Evolutionary conservation across 2,888 invertebrate genomes (phyloP).

Genomic region (Lysandra coridon): DNA sequence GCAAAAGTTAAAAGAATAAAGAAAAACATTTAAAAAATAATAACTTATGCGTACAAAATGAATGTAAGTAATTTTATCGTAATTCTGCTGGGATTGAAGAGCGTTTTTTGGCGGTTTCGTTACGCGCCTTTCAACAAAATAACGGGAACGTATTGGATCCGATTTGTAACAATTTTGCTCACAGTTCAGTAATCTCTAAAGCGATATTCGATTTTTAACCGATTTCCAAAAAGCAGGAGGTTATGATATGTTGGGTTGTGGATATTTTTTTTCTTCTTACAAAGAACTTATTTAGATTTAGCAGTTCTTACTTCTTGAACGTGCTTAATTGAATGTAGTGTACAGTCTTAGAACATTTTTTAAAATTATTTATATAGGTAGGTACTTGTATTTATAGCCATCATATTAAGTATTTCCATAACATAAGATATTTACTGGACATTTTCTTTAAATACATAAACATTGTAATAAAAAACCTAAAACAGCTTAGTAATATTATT

Average conservation of each 20-base stretch:
- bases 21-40: neutral
- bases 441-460: no score
- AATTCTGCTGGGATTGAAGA: neutral
- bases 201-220: neutral
- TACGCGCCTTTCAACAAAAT: slow-evolving; percentile 2
- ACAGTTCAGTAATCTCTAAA: neutral
- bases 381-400: no score
- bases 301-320: no score
- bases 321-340: no score
- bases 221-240: no score
- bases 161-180: slow-evolving; percentile 8
- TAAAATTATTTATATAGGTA: no score
- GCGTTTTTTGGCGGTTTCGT: slow-evolving; percentile 2
- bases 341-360: no score
- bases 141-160: neutral
- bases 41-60: neutral
- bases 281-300: neutral
- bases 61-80: slow-evolving; percentile 13
- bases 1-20: neutral
- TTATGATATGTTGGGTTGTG: no score
- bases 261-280: neutral
- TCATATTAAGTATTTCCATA: no score
- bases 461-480: no score
- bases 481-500: no score
- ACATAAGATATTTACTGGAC: no score